These are phyloP conservation scores for Cataglyphis albicans DNA, from an alignment of 2,888 invertebrate species.

Conservation along the genomic window DNA sequence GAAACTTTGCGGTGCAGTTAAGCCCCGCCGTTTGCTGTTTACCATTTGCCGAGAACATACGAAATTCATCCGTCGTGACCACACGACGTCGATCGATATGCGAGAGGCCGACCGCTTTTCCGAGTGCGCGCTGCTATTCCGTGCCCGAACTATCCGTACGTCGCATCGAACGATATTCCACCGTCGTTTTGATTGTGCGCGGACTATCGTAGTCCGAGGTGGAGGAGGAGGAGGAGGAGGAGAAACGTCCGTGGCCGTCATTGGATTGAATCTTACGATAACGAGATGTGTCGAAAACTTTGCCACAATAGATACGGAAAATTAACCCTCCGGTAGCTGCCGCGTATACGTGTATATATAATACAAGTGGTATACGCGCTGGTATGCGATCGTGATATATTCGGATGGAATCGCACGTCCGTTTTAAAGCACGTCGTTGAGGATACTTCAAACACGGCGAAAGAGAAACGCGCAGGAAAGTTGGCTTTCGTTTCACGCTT, in stretches of 20 bases:
- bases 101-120: constrained; percentile 54
- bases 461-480: constrained; percentile 21
- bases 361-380: neutral
- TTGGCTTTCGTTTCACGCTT: constrained; percentile 39
- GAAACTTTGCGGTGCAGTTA: constrained; percentile 77
- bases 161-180: constrained; percentile 31
- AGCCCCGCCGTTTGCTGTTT: constrained; percentile 74
- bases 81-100: constrained; percentile 72
- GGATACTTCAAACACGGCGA: constrained; percentile 3
- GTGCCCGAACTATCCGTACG: constrained; percentile 44
- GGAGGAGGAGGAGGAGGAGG: neutral
- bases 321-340: constrained; percentile 48
- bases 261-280: constrained; percentile 47
- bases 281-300: constrained; percentile 57
- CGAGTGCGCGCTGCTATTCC: constrained; percentile 48
- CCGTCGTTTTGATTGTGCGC: constrained; percentile 46
- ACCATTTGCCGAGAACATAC: constrained; percentile 75
- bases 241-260: constrained; percentile 3
- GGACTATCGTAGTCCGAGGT: constrained; percentile 27
- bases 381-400: constrained; percentile 1
- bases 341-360: neutral
- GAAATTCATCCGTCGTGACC: constrained; percentile 77
- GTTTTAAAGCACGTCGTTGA: constrained; percentile 14
- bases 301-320: constrained; percentile 51
- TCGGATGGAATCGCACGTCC: constrained; percentile 36